Percentiles rank a stretch among this genome's conserved stretches.
Evolutionary conservation across 2,113 vertebrate species (phyloP).

Genomic region (Ageneiosus marmoratus): DNA sequence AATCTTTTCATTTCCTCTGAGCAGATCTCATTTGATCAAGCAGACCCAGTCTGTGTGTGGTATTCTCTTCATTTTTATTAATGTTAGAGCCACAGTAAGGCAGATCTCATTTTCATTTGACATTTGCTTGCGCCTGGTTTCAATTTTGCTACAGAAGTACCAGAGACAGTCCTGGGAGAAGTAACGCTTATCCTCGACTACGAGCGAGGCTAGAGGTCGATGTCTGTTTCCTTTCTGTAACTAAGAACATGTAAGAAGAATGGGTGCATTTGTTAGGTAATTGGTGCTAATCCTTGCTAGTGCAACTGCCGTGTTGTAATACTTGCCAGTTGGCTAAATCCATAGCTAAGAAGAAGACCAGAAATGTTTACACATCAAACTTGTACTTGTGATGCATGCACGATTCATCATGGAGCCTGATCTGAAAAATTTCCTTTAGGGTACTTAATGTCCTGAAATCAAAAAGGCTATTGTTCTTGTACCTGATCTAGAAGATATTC

Average conservation of each 20-base stretch:
- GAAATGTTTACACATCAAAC: background rate
- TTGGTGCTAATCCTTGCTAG: background rate
- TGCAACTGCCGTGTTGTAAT: background rate
- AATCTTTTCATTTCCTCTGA: slow-evolving; percentile 79
- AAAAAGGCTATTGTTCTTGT: background rate
- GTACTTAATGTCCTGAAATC: background rate
- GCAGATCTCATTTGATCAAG: slow-evolving; percentile 74
- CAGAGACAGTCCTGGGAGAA: slow-evolving; percentile 50
- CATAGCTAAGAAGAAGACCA: background rate
- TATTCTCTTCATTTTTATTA: slow-evolving; percentile 77
- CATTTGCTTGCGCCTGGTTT: slow-evolving; percentile 78
- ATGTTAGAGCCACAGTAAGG: slow-evolving; percentile 67
- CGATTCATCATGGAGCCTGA: background rate
- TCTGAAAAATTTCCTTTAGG: background rate
- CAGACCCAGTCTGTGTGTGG: slow-evolving; percentile 67
- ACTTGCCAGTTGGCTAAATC: background rate
- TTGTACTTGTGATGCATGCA: background rate
- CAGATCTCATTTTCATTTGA: slow-evolving; percentile 81
- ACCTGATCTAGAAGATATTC: background rate
- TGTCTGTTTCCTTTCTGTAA: slow-evolving; percentile 12
- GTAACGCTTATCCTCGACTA: slow-evolving; percentile 28
- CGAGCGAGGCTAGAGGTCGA: background rate
- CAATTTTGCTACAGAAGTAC: slow-evolving; percentile 67
- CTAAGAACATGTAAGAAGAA: background rate
- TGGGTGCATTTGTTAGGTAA: background rate